Conservation (phyloP, 2,113 vertebrate species). For the Martes martes region DNA sequence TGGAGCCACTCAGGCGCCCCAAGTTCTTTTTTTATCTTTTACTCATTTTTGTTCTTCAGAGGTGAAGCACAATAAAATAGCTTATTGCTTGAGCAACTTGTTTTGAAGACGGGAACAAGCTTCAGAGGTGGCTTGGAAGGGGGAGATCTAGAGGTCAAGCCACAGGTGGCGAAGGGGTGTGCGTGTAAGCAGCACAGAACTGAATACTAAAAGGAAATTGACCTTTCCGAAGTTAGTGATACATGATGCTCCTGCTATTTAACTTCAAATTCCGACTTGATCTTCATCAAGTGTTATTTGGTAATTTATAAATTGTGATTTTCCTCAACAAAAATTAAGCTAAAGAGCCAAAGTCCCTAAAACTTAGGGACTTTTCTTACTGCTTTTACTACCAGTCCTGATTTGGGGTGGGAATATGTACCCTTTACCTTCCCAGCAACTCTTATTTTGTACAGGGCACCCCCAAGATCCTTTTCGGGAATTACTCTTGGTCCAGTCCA, state of each 20-base stretch:
- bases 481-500: background rate
- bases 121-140: background rate
- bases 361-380: background rate
- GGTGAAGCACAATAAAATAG: background rate
- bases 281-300: background rate
- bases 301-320: background rate
- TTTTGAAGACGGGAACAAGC: background rate
- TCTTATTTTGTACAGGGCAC: background rate
- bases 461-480: background rate
- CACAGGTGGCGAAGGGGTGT: background rate
- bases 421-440: background rate
- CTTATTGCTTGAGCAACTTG: background rate
- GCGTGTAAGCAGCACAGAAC: background rate
- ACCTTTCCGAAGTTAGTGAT: background rate
- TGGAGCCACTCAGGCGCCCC: background rate
- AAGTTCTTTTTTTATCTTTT: background rate
- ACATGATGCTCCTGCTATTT: background rate
- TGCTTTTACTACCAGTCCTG: background rate
- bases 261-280: background rate
- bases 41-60: background rate
- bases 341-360: background rate
- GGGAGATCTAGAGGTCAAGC: too few relatives aligned
- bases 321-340: background rate
- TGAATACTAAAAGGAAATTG: background rate
- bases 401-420: background rate